phyloP scores from a whole-genome alignment of 2,888 invertebrate genomes.

The Busseola fusca region DNA sequence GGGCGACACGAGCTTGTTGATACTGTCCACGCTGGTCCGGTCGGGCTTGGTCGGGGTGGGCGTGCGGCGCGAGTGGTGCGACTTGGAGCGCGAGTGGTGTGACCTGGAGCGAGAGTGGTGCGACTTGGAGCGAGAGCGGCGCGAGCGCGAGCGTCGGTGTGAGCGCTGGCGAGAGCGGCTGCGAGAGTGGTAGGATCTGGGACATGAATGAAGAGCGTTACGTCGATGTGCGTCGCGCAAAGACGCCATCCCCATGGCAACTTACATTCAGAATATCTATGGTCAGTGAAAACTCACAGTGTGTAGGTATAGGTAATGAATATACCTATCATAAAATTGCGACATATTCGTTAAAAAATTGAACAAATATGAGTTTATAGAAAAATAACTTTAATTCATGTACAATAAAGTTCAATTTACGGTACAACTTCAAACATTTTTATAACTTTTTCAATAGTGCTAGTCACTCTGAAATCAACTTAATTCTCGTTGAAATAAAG shows the following conservation, averaged over 20 bases:
- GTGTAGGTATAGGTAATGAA: no score
- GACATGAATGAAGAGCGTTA: not conserved
- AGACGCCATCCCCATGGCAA: not conserved
- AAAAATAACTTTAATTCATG: no score
- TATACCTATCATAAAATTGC: no score
- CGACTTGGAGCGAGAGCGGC: conserved; percentile 64
- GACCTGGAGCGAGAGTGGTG: not conserved
- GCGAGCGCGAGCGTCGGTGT: conserved; percentile 70
- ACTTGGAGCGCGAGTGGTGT: no score
- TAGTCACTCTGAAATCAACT: no score
- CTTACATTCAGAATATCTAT: no score
- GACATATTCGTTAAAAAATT: no score
- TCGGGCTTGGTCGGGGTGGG: not conserved
- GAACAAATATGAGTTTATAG: no score
- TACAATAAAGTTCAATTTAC: no score
- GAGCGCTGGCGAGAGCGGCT: conserved; percentile 78
- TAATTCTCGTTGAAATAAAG: no score
- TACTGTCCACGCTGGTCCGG: conserved; percentile 57
- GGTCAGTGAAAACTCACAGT: not conserved
- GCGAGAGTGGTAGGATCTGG: conserved; percentile 74
- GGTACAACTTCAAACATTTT: no score
- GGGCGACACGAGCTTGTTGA: conserved; percentile 55
- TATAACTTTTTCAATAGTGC: no score
- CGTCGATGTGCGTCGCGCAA: not conserved
- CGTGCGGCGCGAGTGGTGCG: conserved; percentile 19